phyloP scores from a whole-genome alignment of 1,140 invertebrate species.

The Bombus terrestris region DNA sequence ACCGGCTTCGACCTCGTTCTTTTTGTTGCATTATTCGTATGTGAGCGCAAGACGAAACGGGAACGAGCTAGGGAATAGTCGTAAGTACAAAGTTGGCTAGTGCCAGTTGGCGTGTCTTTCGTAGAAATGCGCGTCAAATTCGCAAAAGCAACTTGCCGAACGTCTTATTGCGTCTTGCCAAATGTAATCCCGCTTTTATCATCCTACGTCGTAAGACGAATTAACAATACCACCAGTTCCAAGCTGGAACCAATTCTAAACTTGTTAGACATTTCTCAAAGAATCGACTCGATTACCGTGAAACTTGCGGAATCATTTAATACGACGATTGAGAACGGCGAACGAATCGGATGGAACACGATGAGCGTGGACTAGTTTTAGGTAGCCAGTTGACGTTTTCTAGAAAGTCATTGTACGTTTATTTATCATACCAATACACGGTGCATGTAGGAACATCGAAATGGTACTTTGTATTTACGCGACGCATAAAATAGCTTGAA shows the following conservation, averaged over 20 bases:
- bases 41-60: not conserved
- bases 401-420: slow-evolving; percentile 47
- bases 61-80: not conserved
- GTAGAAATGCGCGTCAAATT: not conserved
- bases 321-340: not conserved
- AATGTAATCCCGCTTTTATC: not conserved
- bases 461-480: slow-evolving; percentile 40
- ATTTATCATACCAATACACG: slow-evolving; percentile 48
- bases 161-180: not conserved
- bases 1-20: slow-evolving; percentile 36
- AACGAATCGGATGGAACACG: not conserved
- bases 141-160: not conserved
- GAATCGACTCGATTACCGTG: not conserved
- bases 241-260: not conserved
- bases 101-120: not conserved
- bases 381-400: not conserved
- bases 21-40: slow-evolving; percentile 41
- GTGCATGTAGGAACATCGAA: slow-evolving; percentile 50
- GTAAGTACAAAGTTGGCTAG: slow-evolving; percentile 1
- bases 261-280: not conserved
- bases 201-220: not conserved
- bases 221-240: no score
- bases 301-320: not conserved
- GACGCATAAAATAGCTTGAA: slow-evolving; percentile 26
- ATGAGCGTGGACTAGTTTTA: not conserved